A percentile compares a stretch with the other conserved stretches of the same genome.
Evolutionary conservation across 1,140 invertebrate genomes (phyloP).

Genomic region (Temnothorax longispinosus): DNA sequence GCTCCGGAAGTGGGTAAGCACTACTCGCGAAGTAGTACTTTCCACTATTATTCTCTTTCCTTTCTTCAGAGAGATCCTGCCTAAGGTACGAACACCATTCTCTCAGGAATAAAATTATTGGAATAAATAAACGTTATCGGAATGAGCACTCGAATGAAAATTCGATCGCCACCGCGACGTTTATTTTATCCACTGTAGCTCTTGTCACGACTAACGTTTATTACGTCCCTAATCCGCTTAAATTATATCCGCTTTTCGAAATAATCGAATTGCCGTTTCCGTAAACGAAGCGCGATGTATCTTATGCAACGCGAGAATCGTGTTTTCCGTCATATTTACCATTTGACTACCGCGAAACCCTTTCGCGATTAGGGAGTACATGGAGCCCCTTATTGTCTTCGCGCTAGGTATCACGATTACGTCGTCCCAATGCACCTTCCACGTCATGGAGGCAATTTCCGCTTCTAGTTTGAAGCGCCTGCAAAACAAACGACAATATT

Average conservation of each 20-base stretch:
- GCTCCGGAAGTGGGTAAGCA: constrained; percentile 33
- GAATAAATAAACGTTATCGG: neutral
- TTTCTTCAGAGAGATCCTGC: neutral
- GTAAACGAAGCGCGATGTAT: neutral
- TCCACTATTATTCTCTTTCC: constrained; percentile 16
- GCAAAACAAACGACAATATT: constrained; percentile 76
- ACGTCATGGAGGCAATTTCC: constrained; percentile 97
- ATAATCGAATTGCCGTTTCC: neutral
- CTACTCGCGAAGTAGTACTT: constrained; percentile 10
- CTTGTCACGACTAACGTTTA: neutral
- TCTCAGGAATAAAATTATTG: neutral
- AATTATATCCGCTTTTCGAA: neutral
- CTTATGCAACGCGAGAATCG: neutral
- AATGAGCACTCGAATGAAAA: constrained; percentile 18
- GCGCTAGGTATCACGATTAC: constrained; percentile 85
- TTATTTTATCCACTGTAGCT: neutral
- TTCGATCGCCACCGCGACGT: neutral
- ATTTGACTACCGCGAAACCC: constrained; percentile 87
- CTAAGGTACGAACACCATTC: neutral
- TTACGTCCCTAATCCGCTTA: neutral
- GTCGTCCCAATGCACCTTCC: constrained; percentile 96
- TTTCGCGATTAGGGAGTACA: constrained; percentile 88
- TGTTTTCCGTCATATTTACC: constrained; percentile 82
- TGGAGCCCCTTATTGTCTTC: constrained; percentile 86
- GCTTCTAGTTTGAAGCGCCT: constrained; percentile 97